phyloP scores from a whole-genome alignment of 2,797 vertebrate genomes.

The Coracias cyanogaster region DNA sequence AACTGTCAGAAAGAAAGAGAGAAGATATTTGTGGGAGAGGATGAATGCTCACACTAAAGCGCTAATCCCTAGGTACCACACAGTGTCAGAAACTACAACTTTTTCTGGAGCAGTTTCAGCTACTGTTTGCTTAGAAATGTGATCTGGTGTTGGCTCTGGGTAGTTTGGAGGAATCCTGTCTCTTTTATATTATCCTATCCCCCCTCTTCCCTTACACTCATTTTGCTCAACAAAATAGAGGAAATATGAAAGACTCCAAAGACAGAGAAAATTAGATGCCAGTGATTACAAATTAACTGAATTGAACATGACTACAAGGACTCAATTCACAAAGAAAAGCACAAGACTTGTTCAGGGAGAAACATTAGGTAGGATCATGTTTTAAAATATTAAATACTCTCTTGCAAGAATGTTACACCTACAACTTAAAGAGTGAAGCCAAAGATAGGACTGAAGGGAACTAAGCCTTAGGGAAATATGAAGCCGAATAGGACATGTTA shows the following conservation, averaged over 20 bases:
- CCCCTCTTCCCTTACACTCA: not conserved
- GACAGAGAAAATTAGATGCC: constrained; percentile 30
- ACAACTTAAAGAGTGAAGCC: not conserved
- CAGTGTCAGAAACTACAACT: constrained; percentile 29
- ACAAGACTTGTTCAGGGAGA: not conserved
- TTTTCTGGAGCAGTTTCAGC: constrained; percentile 29
- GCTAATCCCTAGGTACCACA: constrained; percentile 50
- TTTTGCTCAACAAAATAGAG: not conserved
- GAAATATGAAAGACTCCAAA: constrained; percentile 38
- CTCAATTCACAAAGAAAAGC: constrained; percentile 15
- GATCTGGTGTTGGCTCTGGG: constrained; percentile 27
- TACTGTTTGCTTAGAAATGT: constrained; percentile 58
- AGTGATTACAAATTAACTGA: constrained; percentile 8
- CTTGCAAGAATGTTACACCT: not conserved
- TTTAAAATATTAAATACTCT: not conserved
- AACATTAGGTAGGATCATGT: not conserved
- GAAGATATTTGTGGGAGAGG: constrained; percentile 33
- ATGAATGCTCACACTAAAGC: constrained; percentile 7
- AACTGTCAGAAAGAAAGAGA: constrained; percentile 69
- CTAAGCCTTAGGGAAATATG: not conserved
- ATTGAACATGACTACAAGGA: constrained; percentile 23
- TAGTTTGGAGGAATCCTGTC: not conserved
- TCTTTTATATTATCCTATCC: not conserved
- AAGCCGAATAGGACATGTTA: not conserved
- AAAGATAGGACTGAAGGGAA: not conserved